phyloP scores from a whole-genome alignment of 2,888 invertebrate genomes.

The Coenonympha glycerion region DNA sequence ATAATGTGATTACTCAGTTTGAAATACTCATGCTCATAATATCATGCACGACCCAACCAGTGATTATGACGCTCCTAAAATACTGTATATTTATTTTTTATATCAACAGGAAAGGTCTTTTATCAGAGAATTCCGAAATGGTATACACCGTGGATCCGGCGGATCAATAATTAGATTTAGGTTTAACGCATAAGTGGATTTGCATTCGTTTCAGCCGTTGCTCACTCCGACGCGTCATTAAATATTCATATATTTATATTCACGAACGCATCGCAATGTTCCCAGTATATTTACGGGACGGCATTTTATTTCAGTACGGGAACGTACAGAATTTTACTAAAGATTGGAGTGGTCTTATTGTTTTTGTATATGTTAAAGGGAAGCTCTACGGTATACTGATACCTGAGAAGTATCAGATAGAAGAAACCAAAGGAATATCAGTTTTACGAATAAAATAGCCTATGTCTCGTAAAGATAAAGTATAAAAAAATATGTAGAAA shows the following conservation, averaged over 20 bases:
- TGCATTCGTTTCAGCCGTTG: conserved; percentile 19
- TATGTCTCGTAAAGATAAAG: too few species aligned
- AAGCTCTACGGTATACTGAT: too few species aligned
- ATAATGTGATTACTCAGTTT: too few species aligned
- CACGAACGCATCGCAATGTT: background rate
- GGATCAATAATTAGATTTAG: conserved; percentile 14
- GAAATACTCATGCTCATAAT: too few species aligned
- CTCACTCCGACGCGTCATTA: conserved; percentile 2
- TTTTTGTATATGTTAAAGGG: too few species aligned
- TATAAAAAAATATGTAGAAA: too few species aligned
- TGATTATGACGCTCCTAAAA: too few species aligned
- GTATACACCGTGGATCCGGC: conserved; percentile 3
- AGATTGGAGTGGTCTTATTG: background rate
- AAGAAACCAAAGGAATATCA: background rate
- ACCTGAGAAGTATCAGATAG: too few species aligned
- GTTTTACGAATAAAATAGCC: too few species aligned
- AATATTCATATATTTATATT: conserved; percentile 6
- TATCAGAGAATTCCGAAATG: background rate
- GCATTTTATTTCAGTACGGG: too few species aligned
- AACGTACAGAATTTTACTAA: background rate
- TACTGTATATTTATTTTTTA: background rate
- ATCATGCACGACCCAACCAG: too few species aligned
- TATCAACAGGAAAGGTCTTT: background rate
- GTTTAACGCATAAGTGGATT: conserved; percentile 18
- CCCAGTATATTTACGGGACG: background rate